A percentile compares a stretch with the other conserved stretches of the same genome.
Conservation (phyloP, 2,888 invertebrate genomes). For the Drosophila barbarae region DNA sequence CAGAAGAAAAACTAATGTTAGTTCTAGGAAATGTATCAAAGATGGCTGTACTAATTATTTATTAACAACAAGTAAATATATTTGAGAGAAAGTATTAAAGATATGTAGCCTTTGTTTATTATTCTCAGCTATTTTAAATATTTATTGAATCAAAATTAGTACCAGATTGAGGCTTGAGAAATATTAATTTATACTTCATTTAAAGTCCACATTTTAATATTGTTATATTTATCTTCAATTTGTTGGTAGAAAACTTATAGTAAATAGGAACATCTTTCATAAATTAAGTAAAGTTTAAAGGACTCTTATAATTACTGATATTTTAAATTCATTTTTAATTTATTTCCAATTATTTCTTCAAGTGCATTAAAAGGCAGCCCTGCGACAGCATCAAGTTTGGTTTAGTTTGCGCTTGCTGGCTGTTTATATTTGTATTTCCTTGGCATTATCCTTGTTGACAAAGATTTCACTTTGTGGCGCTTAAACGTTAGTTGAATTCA, state of each 20-base stretch:
- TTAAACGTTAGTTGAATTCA: constrained; percentile 74
- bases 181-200: neutral
- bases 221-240: neutral
- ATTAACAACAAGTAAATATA: neutral
- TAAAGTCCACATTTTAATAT: neutral
- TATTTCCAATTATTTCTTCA: neutral
- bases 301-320: no score
- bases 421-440: constrained; percentile 76
- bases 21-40: neutral
- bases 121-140: neutral
- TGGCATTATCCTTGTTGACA: constrained; percentile 77
- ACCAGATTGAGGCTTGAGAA: neutral
- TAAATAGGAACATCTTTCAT: no score
- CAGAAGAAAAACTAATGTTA: neutral
- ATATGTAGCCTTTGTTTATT: neutral
- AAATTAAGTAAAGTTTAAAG: no score
- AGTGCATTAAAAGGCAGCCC: constrained; percentile 32
- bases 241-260: no score
- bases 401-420: constrained; percentile 75
- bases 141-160: neutral
- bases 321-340: neutral
- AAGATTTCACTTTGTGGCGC: constrained; percentile 77
- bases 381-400: constrained; percentile 61
- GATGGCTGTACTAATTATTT: neutral
- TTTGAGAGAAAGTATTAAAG: neutral